These are phyloP conservation scores for Ciconia stormi DNA, from an alignment of 2,113 vertebrate species.

Conservation along the genomic window DNA sequence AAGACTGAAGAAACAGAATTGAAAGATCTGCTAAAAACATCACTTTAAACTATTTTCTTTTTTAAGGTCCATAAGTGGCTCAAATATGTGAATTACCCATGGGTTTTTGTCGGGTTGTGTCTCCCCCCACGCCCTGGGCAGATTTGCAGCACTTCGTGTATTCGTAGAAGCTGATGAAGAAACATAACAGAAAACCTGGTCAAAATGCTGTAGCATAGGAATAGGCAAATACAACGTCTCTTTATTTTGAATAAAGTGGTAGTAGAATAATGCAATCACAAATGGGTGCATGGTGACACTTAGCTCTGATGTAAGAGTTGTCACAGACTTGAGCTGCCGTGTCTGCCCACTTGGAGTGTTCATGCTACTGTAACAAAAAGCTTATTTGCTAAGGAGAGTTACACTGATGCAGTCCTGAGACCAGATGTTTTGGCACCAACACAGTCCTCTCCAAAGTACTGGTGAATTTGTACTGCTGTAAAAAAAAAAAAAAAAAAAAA, in stretches of 20 bases:
- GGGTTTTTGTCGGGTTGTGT: not conserved
- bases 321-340: not conserved
- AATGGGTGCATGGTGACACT: rapidly evolving
- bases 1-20: not conserved
- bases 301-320: not conserved
- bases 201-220: not conserved
- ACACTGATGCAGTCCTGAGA: not conserved
- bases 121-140: not conserved
- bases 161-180: conserved; percentile 15
- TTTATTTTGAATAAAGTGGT: not conserved
- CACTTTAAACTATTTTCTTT: not conserved
- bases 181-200: not conserved
- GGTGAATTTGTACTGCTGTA: not conserved
- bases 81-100: not conserved
- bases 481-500: not conserved
- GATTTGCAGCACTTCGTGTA: not conserved
- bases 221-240: not conserved
- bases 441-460: not conserved
- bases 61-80: not conserved
- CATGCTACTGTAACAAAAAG: not conserved
- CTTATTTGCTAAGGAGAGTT: not conserved
- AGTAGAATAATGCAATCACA: not conserved
- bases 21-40: not conserved
- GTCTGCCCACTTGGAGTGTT: not conserved
- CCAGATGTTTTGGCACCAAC: not conserved